phyloP scores from a whole-genome alignment of 2,113 vertebrate species.

The Gavialis gangeticus region DNA sequence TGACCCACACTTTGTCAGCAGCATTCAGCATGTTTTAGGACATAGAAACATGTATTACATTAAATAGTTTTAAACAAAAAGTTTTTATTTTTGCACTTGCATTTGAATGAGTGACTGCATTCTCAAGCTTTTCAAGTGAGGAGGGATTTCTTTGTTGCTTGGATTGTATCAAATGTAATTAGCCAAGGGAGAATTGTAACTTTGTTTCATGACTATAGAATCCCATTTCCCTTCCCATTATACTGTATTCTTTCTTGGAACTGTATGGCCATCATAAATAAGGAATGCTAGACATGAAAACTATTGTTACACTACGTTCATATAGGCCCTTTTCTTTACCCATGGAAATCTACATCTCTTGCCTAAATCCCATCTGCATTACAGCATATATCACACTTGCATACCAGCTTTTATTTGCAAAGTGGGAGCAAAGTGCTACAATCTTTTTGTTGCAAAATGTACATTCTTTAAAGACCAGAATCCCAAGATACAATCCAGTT shows the following conservation, averaged over 20 bases:
- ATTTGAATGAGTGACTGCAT: neutral
- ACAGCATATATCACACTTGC: neutral
- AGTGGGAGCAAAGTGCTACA: slow-evolving; percentile 46
- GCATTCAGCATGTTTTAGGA: neutral
- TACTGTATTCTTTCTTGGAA: neutral
- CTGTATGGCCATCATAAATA: slow-evolving; percentile 37
- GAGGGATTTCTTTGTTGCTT: neutral
- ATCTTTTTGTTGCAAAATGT: slow-evolving; percentile 50
- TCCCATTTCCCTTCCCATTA: neutral
- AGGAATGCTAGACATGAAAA: slow-evolving; percentile 42
- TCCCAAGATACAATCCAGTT: slow-evolving; percentile 57
- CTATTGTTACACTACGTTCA: neutral
- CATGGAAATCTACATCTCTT: slow-evolving; percentile 16
- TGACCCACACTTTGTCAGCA: neutral
- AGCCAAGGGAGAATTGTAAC: neutral
- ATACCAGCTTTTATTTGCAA: slow-evolving; percentile 50
- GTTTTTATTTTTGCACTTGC: neutral
- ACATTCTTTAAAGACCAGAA: slow-evolving; percentile 57
- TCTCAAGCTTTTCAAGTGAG: neutral
- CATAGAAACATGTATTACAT: neutral
- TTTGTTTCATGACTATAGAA: slow-evolving; percentile 6
- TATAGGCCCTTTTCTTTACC: neutral
- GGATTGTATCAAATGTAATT: slow-evolving; percentile 11
- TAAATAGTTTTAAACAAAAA: neutral
- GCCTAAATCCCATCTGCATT: neutral